Evolutionary conservation across 1,140 invertebrate species (phyloP).

Genomic region (Atta texana): DNA sequence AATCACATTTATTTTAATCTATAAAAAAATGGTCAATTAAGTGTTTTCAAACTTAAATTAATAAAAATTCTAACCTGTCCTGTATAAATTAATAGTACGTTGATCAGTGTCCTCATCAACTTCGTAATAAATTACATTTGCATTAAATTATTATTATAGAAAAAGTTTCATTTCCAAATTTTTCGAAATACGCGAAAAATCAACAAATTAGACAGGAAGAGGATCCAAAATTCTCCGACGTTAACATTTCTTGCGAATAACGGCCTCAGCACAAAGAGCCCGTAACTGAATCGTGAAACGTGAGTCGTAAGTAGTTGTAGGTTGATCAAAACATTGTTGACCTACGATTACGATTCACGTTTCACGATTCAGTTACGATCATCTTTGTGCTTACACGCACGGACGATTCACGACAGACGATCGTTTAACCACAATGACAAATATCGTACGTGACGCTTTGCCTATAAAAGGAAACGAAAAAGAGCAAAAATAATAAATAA

Average conservation of each 20-base stretch:
- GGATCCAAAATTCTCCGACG: constrained; percentile 64
- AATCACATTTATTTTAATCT: neutral
- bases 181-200: neutral
- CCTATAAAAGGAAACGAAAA: constrained; percentile 26
- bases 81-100: neutral
- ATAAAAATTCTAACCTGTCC: neutral
- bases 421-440: constrained; percentile 50
- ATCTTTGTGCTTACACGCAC: constrained; percentile 2
- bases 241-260: constrained; percentile 47
- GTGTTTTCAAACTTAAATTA: neutral
- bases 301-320: too few relatives aligned
- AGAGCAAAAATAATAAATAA: constrained; percentile 21
- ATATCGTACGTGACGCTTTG: constrained; percentile 50
- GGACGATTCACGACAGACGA: constrained; percentile 47
- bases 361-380: too few relatives aligned
- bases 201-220: neutral
- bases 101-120: neutral
- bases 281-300: too few relatives aligned
- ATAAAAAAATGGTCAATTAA: neutral
- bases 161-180: neutral
- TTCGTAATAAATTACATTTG: neutral
- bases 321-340: too few relatives aligned
- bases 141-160: neutral
- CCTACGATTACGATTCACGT: too few relatives aligned
- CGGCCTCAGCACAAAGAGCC: too few relatives aligned